Evolutionary conservation across 2,888 invertebrate genomes (phyloP), one percentile per base, ranked within the genome.

Genomic region (Omphaloscelis lunosa): DNA sequence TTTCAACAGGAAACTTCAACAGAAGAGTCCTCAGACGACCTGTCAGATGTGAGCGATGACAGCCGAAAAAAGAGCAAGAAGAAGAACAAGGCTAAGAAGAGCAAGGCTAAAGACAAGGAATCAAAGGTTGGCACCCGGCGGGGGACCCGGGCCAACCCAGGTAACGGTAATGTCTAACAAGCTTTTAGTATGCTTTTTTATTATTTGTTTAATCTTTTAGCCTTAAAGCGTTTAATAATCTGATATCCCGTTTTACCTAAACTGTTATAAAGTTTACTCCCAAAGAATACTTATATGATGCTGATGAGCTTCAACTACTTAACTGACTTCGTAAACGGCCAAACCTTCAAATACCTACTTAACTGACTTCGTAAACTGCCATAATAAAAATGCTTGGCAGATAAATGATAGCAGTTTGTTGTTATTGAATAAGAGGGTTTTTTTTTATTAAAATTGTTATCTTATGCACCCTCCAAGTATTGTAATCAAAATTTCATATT

Each of bases 131-230:
- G 86, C 59, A 83, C 92, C 2, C 90, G 96, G 59, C 93, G 97
- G 1, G 93, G 95, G 17, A 97, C 97, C 0, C 90, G 97, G 65
- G 97, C 97, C 51, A 97, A 97, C 79, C 96, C 96, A 73, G 93
- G 96, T 79, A 84, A 66, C 72, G 80, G 84, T 84, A 80, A 56
- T 72, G 80, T 68, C 51, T 17, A 56, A 29, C 63, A 3, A 62
- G 23, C 39, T 72, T 72, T 80, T 80, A 77, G 63, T 80, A 77
- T 82, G 3, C 20, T 51, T 66, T 29, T 59, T 34, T 29, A 51
- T 29, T 20, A n/a, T 27, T 27, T 27, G 0, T 27, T n/a, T n/a
- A n/a, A n/a, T n/a, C n/a, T 17, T 15, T 59, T 8, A 59, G 8
- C 58, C 27, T 29, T 17, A 59, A 17, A 17, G 15, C 27, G 12